These are phyloP conservation scores for Phacellophora camtschatica DNA, from an alignment of 30 jellyfish, hydroid and myxozoan genomes.

Conservation along the genomic window DNA sequence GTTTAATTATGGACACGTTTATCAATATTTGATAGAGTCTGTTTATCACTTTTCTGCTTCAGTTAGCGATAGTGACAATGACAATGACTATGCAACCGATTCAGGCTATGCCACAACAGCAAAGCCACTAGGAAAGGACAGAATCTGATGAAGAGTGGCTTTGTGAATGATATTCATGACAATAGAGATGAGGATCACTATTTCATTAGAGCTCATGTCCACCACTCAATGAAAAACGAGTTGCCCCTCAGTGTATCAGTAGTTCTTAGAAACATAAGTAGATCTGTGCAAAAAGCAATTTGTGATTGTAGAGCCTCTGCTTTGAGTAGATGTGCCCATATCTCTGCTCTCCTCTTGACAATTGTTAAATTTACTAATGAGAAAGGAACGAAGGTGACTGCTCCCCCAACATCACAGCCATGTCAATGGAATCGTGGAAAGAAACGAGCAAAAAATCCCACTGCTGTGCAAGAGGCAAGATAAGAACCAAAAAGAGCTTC, in stretches of 20 bases:
- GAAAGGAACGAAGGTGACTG: slow-evolving; percentile 55
- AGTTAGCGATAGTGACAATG: slow-evolving; percentile 18
- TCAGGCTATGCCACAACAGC: slow-evolving; percentile 50
- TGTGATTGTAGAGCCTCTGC: slow-evolving; percentile 52
- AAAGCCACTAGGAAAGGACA: slow-evolving; percentile 49
- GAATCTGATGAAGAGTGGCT: too few relatives aligned
- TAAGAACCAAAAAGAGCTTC: slow-evolving; percentile 43
- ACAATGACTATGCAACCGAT: slow-evolving; percentile 8
- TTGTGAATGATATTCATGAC: slow-evolving; percentile 31
- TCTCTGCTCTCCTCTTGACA: slow-evolving; percentile 73
- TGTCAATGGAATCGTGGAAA: too few relatives aligned
- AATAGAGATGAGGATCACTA: slow-evolving; percentile 1
- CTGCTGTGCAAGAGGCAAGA: slow-evolving; percentile 17
- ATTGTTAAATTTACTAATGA: slow-evolving; percentile 40
- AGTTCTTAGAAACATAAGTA: slow-evolving; percentile 30
- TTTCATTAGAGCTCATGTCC: slow-evolving; percentile 41
- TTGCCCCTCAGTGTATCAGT: slow-evolving; percentile 49
- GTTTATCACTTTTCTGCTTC: neutral
- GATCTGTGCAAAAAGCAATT: slow-evolving; percentile 11
- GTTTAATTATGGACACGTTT: slow-evolving; percentile 59
- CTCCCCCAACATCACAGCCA: too few relatives aligned
- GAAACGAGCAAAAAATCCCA: slow-evolving; percentile 42
- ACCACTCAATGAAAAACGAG: too few relatives aligned
- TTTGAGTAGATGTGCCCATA: slow-evolving; percentile 68
- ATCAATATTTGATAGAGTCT: slow-evolving; percentile 42